phyloP scores from a whole-genome alignment of 2,888 invertebrate genomes.

The Ypsolopha sequella region DNA sequence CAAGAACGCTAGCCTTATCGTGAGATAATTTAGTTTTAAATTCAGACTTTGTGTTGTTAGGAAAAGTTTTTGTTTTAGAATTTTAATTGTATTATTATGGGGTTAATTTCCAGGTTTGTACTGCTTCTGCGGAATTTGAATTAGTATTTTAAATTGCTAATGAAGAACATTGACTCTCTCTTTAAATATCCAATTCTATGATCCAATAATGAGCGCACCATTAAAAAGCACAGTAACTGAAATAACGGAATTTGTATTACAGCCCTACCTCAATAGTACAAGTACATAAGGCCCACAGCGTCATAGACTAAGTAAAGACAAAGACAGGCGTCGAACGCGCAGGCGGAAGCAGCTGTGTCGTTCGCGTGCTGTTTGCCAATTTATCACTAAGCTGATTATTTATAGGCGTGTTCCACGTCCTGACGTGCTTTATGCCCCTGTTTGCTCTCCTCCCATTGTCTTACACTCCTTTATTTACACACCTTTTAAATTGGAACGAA shows the following conservation, averaged over 20 bases:
- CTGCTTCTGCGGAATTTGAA: no score
- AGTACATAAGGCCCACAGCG: not conserved
- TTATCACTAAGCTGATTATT: slow-evolving; percentile 71
- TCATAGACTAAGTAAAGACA: slow-evolving; percentile 2
- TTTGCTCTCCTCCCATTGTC: slow-evolving; percentile 52
- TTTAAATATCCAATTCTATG: no score
- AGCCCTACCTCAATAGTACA: not conserved
- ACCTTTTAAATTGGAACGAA: slow-evolving; percentile 39
- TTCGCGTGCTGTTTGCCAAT: slow-evolving; percentile 69
- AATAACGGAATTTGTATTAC: no score
- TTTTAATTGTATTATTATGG: no score
- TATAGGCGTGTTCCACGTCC: slow-evolving; percentile 51
- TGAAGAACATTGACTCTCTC: no score
- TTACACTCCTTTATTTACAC: slow-evolving; percentile 51
- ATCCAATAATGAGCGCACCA: no score
- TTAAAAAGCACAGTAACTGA: no score
- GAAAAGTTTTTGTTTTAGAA: no score
- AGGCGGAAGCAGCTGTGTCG: slow-evolving; percentile 61
- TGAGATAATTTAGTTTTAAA: slow-evolving; percentile 2
- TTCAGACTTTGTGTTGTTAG: not conserved
- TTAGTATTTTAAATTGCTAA: no score
- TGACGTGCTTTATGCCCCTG: slow-evolving; percentile 63
- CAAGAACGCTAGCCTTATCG: not conserved
- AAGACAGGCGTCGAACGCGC: slow-evolving; percentile 6
- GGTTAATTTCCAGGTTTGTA: no score